Percentiles rank a stretch among this genome's conserved stretches.
Evolutionary conservation across 1,140 invertebrate species (phyloP).

Genomic region (Mamestra configurata): DNA sequence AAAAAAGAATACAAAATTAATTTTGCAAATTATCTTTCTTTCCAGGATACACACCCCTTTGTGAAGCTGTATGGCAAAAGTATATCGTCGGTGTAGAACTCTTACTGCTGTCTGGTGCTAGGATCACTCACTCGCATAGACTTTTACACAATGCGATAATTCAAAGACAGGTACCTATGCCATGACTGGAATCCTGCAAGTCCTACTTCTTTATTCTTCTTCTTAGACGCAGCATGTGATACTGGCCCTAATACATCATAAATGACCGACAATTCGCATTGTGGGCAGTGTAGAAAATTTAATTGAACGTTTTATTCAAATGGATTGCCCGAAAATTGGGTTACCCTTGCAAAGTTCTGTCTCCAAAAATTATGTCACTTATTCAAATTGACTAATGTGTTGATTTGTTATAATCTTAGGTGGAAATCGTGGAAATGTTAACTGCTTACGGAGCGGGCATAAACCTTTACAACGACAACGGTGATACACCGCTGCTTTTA

Average conservation of each 20-base stretch:
- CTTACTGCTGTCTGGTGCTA: constrained; percentile 71
- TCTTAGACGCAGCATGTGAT: too few relatives aligned
- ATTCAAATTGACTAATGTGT: not conserved
- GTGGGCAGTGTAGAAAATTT: too few relatives aligned
- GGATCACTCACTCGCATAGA: constrained; percentile 81
- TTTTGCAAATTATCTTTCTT: too few relatives aligned
- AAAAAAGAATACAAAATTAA: too few relatives aligned
- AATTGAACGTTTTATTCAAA: too few relatives aligned
- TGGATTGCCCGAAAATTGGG: too few relatives aligned
- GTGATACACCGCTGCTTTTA: constrained; percentile 89
- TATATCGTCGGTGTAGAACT: constrained; percentile 74
- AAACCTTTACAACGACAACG: constrained; percentile 89
- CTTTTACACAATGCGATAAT: constrained; percentile 80
- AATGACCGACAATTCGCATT: too few relatives aligned
- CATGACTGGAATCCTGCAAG: not conserved
- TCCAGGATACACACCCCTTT: constrained; percentile 81
- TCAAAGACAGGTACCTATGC: constrained; percentile 72
- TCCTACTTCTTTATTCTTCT: too few relatives aligned
- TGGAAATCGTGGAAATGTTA: constrained; percentile 77
- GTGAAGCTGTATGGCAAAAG: constrained; percentile 82
- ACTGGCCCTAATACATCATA: too few relatives aligned
- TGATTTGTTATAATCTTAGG: constrained; percentile 60
- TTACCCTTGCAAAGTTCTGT: too few relatives aligned
- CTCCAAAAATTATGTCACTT: not conserved
- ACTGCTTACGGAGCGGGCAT: constrained; percentile 81